Evolutionary conservation across 2,888 invertebrate species (phyloP), one percentile per base, ranked within the genome.

Genomic region (Limnephilus auricula): DNA sequence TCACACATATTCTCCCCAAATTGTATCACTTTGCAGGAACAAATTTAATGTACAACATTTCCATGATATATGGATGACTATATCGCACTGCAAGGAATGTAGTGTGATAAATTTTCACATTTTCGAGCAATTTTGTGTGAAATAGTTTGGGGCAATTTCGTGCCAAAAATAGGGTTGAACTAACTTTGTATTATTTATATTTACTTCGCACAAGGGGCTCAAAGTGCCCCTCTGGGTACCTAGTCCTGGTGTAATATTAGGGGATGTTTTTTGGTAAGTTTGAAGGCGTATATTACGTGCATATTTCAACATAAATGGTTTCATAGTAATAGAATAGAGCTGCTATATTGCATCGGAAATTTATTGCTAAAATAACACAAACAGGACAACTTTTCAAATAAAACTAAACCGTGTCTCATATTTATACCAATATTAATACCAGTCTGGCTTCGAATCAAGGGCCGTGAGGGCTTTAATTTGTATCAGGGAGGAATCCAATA

Each of bases 71-170:
- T 65, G 65, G 65, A 65, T 65, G 65, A 25, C n/a, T n/a, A n/a
- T n/a, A n/a, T n/a, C n/a, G n/a, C n/a, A n/a, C n/a, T n/a, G n/a
- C n/a, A 65, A 65, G 25, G 65, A 25, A 65, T 18, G 65, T n/a
- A 25, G 31, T 32, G 80, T 15, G 80, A 80, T 80, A 80, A 80
- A 31, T 80, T 18, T 65, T 65, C 80, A 80, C 31, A 32, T 32
- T 80, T 65, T 25, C 25, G 65, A 80, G 32, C 80, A 80, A 80
- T 80, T 80, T 80, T 32, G 80, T 80, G 80, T 80, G 80, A 80
- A 80, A 80, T 31, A 80, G 30, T 31, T 80, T 32, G 32, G 30
- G 80, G 32, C 65, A 65, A 25, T 65, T 65, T 65, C 9, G 65
- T 9, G 25, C 65, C 65, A n/a, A 65, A 65, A 65, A 65, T 65